Base-by-base conservation (phyloP, 2,113 vertebrate genomes). In the Hydrolagus affinis region DNA sequence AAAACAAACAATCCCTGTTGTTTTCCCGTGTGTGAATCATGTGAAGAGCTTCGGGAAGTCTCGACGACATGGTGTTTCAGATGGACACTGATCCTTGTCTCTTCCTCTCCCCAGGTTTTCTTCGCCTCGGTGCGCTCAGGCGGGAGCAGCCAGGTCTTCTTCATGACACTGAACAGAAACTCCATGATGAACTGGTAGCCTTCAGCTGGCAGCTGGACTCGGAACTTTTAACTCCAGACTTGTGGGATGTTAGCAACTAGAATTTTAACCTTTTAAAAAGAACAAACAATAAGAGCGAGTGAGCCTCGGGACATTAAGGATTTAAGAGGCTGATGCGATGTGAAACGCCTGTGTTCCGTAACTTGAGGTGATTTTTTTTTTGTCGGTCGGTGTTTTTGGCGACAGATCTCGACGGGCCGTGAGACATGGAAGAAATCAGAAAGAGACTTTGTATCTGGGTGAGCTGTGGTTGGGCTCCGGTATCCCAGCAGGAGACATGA, bases 151-250 rank as follows among this genome's bases (percentile, higher is more conserved):
- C 98, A 99, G 93, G 97, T 99, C 90, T 99, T 99, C 95, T 99
- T 99, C 95, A 99, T 99, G 98, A 99, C 98, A 87, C 95, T 99
- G 90, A 99, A 99, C 94, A 96, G 98, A 94, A 99, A 98, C 94
- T 98, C 96, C 92, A 98, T 99, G 97, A 99, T 99, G 98, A 99
- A 99, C 94, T 99, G 98, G 98, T 99, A 98, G 17, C 1, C n/a
- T 11, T 4, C 30, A 64, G 78, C 25, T 9, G 12, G 25, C 78
- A 11, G 28, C 32, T 15, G 3, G 28, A 0, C 30, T 32, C 62
- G 21, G 44, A 30, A 68, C 60, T 64, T n/a, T 17, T 15, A 60
- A 66, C 78, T 66, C 44, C 44, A 44, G 78, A 68, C 25, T 30
- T 9, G 11, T 19, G 3, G 78, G 60, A 12, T 28, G 25, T 83